Evolutionary conservation across 2,113 vertebrate species (phyloP).

Genomic region (Psophia crepitans): DNA sequence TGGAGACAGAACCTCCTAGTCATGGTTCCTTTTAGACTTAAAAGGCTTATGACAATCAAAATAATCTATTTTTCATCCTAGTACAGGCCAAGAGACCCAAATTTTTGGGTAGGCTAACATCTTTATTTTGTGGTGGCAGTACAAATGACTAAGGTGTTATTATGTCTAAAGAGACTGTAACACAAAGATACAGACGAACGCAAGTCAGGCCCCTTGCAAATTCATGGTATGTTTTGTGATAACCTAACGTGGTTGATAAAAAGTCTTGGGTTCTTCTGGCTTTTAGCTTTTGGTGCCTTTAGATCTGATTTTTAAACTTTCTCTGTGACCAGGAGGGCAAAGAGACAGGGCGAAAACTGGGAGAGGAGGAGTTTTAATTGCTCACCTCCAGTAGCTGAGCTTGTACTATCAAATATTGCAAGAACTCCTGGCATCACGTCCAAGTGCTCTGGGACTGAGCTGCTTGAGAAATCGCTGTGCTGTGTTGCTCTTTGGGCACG

Average conservation of each 20-base stretch:
- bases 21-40: background rate
- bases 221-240: background rate
- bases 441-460: background rate
- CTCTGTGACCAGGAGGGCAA: background rate
- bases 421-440: background rate
- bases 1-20: background rate
- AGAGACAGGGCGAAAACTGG: background rate
- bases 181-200: background rate
- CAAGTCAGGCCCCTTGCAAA: background rate
- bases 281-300: background rate
- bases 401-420: background rate
- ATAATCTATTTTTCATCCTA: background rate
- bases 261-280: background rate
- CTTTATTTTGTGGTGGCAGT: background rate
- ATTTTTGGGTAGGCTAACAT: background rate
- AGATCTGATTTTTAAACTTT: background rate
- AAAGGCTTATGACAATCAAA: background rate
- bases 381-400: background rate
- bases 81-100: background rate
- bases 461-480: background rate
- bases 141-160: background rate
- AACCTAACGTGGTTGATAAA: background rate
- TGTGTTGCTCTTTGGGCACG: background rate
- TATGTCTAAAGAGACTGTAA: background rate
- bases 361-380: background rate